Evolutionary conservation across 2,113 vertebrate genomes (phyloP).

Genomic region (western clawed frog (Xenopus tropicalis)): DNA sequence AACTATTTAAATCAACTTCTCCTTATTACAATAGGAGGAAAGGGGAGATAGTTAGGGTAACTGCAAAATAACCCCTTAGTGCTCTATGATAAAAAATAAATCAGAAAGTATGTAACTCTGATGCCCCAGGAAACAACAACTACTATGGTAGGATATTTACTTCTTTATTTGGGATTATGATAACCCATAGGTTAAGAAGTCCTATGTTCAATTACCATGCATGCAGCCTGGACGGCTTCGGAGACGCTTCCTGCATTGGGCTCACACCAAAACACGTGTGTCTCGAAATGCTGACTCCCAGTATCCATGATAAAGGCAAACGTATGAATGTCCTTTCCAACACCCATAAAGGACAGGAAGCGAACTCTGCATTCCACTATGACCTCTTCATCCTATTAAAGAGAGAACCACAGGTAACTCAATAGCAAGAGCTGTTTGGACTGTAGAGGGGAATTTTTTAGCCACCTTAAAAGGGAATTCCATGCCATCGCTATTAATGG

Average conservation of each 20-base stretch:
- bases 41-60: no score
- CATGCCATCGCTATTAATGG: no score
- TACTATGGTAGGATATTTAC: no score
- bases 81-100: no score
- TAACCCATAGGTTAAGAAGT: no score
- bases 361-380: constrained; percentile 94
- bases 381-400: constrained; percentile 79
- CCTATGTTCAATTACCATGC: constrained; percentile 74
- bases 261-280: constrained; percentile 95
- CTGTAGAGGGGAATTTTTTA: no score
- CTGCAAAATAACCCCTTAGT: no score
- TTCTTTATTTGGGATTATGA: no score
- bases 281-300: constrained; percentile 93
- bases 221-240: constrained; percentile 94
- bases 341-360: constrained; percentile 97
- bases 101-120: no score
- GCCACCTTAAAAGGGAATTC: neutral
- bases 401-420: neutral
- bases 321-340: constrained; percentile 87
- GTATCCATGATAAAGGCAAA: constrained; percentile 98
- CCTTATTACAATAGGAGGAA: no score
- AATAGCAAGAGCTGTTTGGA: neutral
- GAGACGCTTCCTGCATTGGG: constrained; percentile 90
- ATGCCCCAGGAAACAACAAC: no score
- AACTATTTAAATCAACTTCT: no score